Conservation (phyloP, 2,113 vertebrate genomes). For the Rhadina sibilatrix region DNA sequence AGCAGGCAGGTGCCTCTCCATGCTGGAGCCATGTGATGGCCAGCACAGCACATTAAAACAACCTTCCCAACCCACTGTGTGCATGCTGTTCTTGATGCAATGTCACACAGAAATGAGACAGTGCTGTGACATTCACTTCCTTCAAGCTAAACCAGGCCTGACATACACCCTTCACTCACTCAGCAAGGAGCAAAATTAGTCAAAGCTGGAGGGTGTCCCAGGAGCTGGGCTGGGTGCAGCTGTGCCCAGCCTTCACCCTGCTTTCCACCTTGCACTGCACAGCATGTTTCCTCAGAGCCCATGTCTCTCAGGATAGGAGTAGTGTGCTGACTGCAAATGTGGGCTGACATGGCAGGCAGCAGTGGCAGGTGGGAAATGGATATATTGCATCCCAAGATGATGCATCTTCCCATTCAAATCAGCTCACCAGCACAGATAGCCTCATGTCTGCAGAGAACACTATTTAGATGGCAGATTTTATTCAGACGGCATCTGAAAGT, state of each 20-base stretch:
- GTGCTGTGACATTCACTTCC: not conserved
- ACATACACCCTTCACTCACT: not conserved
- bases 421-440: not conserved
- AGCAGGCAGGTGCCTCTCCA: not conserved
- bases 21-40: not conserved
- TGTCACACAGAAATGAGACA: not conserved
- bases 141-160: not conserved
- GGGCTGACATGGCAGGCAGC: not conserved
- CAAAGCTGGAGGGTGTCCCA: not conserved
- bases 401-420: not conserved
- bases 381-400: not conserved
- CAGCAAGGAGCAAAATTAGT: not conserved
- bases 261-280: not conserved
- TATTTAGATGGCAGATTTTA: not conserved
- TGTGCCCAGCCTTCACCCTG: not conserved
- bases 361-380: not conserved
- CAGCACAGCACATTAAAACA: not conserved
- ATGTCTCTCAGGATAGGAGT: not conserved
- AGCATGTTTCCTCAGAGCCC: not conserved
- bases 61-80: not conserved
- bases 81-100: not conserved
- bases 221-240: not conserved
- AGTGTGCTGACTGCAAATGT: not conserved
- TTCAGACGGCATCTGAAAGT: slow-evolving; percentile 21
- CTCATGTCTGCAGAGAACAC: not conserved